Conservation (phyloP, 2,113 vertebrate genomes). For the Ardeotis arabs region DNA sequence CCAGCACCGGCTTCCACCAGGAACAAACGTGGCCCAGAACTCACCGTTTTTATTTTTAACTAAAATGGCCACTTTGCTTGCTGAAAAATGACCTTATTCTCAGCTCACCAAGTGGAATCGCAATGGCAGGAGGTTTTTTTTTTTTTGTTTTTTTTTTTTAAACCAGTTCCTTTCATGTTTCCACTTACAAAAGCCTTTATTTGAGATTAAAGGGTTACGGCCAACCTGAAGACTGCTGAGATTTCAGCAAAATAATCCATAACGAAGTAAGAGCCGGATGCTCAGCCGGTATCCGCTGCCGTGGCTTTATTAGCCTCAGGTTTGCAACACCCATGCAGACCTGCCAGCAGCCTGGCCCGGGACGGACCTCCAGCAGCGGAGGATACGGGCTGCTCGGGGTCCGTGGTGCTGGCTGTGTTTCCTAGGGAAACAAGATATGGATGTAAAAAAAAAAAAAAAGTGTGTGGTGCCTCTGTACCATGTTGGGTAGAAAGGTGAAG, state of each 20-base stretch:
- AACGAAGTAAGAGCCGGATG: neutral
- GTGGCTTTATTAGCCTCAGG: neutral
- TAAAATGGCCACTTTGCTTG: neutral
- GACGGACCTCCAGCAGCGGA: neutral
- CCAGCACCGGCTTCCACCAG: neutral
- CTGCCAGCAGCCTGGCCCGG: neutral
- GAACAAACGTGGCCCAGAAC: neutral
- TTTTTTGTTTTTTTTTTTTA: neutral
- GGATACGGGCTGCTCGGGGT: neutral
- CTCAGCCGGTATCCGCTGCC: neutral
- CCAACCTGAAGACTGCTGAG: neutral
- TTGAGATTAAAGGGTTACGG: neutral
- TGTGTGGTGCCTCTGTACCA: neutral
- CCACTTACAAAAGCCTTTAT: neutral
- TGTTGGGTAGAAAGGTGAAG: neutral
- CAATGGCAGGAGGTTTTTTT: neutral
- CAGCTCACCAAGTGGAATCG: neutral
- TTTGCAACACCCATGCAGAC: neutral
- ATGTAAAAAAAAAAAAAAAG: neutral
- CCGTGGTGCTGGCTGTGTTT: neutral
- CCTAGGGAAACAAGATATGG: neutral
- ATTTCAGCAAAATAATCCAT: neutral
- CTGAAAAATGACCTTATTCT: slow-evolving; percentile 21
- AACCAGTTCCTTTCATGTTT: neutral
- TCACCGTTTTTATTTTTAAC: neutral